phyloP scores from a whole-genome alignment of 2,113 vertebrate species.

The Malaclemys terrapin region DNA sequence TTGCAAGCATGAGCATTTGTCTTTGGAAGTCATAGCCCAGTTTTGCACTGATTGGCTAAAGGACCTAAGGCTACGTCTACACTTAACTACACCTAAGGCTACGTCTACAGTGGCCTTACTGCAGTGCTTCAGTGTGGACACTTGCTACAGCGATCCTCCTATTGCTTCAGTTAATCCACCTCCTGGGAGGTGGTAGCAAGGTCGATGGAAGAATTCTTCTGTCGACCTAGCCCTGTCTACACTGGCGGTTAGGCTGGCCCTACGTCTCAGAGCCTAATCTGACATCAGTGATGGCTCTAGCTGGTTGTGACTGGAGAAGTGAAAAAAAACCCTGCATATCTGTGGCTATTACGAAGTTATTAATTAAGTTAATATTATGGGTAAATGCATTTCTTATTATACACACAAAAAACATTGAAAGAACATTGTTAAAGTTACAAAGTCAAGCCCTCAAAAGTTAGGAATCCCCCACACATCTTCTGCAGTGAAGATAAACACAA shows the following conservation, averaged over 20 bases:
- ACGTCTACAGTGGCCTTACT: too few species aligned
- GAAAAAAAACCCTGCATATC: neutral
- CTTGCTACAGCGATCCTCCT: neutral
- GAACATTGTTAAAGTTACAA: neutral
- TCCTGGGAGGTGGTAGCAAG: neutral
- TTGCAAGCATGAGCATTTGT: neutral
- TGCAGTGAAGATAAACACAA: too few species aligned
- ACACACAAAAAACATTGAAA: neutral
- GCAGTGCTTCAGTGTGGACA: neutral
- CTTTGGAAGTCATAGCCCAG: constrained; percentile 22
- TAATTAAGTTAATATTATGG: neutral
- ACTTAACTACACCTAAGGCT: neutral
- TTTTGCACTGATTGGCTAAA: neutral
- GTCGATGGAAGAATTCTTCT: neutral
- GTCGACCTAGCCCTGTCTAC: neutral
- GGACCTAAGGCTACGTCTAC: neutral
- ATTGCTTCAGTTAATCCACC: neutral
- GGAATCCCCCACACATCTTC: neutral
- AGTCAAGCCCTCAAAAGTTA: neutral
- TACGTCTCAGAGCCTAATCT: neutral
- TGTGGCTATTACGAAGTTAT: neutral
- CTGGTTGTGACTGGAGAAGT: neutral
- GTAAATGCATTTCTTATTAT: neutral
- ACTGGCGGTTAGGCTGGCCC: neutral
- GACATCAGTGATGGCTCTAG: neutral